A percentile compares a stretch with the other conserved stretches of the same genome.
These are phyloP conservation scores for Lasioglossum oenotherae DNA, from an alignment of 2,888 invertebrate genomes.

Conservation along the genomic window DNA sequence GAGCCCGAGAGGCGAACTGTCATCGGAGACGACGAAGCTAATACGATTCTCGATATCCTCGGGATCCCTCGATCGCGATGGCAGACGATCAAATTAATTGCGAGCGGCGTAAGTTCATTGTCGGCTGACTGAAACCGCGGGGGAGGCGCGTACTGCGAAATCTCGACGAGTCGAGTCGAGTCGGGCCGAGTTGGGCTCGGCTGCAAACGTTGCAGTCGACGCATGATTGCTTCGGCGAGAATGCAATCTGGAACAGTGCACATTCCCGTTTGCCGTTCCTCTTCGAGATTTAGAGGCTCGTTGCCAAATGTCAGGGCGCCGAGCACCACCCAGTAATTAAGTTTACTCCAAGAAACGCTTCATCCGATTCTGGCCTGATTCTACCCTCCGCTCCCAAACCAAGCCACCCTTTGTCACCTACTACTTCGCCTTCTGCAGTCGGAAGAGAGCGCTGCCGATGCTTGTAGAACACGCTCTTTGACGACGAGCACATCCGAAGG, in stretches of 20 bases:
- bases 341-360: constrained; percentile 75
- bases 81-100: neutral
- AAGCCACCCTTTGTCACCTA: constrained; percentile 35
- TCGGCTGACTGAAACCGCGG: constrained; percentile 22
- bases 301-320: constrained; percentile 77
- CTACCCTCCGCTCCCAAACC: constrained; percentile 12
- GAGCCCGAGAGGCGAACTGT: neutral
- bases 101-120: constrained; percentile 11
- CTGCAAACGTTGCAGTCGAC: constrained; percentile 54
- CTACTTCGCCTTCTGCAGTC: constrained; percentile 1
- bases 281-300: constrained; percentile 76
- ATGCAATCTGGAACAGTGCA: constrained; percentile 72
- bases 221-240: constrained; percentile 72
- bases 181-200: neutral
- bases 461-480: constrained; percentile 67
- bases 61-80: neutral
- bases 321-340: constrained; percentile 76
- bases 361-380: constrained; percentile 43
- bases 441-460: neutral
- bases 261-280: constrained; percentile 64
- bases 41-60: neutral
- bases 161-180: neutral
- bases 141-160: constrained; percentile 17
- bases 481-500: constrained; percentile 39
- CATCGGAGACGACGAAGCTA: neutral